Base-by-base conservation (phyloP, 2,888 invertebrate species). In the Cheilosia vernalis region DNA sequence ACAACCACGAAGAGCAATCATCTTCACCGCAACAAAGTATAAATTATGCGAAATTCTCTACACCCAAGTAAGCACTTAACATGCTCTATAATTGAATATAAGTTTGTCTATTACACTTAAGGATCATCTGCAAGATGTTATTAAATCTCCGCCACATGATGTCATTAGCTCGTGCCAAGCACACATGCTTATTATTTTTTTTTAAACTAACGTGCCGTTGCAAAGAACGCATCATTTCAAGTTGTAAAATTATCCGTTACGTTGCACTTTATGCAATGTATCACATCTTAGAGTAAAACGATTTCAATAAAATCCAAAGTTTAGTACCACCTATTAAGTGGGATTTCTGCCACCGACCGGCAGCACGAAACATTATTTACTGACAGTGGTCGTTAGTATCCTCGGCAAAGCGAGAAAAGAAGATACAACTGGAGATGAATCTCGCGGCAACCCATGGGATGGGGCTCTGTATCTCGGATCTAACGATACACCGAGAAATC, bases 111-210 rank as follows among this genome's bases (percentile, higher is more conserved):
- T 58, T 56, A 37, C 66, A 63, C 76, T 51, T 56, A 24, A 64
- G 47, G 64, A 53, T 63, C 33, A 24, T 44, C 21, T 63, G 30
- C 19, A 30, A 17, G 47, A 15, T 27, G 44, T n/a, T 56, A 70
- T 44, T 42, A 74, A 66, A 76, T 60, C 61, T 33, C 58, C 80
- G 30, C 70, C 24, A 51, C 80, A 85, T 85, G 80, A 76, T 85
- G 70, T 85, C 80, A 85, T 61, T 77, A 67, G 81, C 85, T 81
- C 81, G 85, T 81, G 84, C 80, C 80, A 69, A 55, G 74, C 30
- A 56, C 81, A 53, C 24, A 21, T 67, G 42, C 24, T 17, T 15
- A 58, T n/a, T n/a, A 47, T 63, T 56, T 49, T 58, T 58, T 53
- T 44, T 33, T 10, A 27, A 63, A 33, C 40, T 44, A 47, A 37